Conservation (phyloP, 1,140 invertebrate species). For the Ceratina japonica region DNA sequence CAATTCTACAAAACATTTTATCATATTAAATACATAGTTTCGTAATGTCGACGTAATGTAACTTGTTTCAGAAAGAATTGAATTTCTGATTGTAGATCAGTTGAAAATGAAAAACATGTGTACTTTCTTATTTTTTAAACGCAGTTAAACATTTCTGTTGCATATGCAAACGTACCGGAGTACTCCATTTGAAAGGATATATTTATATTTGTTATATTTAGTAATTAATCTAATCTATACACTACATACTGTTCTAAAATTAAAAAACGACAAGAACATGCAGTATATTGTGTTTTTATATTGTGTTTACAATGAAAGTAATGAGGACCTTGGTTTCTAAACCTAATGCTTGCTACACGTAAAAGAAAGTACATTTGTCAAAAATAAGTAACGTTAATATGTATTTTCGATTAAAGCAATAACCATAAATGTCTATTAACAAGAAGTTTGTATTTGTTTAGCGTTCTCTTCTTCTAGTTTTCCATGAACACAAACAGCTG, state of each 20-base stretch:
- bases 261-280: not conserved
- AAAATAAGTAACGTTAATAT: not conserved
- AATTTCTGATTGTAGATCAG: not conserved
- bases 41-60: not conserved
- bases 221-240: not conserved
- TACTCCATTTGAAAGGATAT: not conserved
- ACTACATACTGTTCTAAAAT: not conserved
- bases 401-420: not conserved
- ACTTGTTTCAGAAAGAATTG: too few relatives aligned
- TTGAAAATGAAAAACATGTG: conserved; percentile 1
- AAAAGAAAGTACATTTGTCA: not conserved
- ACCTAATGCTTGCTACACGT: not conserved
- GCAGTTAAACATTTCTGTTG: not conserved
- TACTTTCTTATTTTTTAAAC: not conserved
- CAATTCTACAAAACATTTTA: not conserved
- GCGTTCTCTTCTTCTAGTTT: not conserved
- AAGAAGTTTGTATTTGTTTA: not conserved
- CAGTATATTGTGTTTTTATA: conserved; percentile 2
- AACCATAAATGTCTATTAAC: not conserved
- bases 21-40: not conserved
- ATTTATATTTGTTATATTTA: not conserved
- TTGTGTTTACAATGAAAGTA: not conserved
- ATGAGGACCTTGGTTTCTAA: not conserved
- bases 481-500: too few relatives aligned
- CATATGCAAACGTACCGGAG: too few relatives aligned